Percentiles rank a stretch among this genome's conserved stretches.
Conservation (phyloP, 1,140 invertebrate species). For the Agrilus planipennis region DNA sequence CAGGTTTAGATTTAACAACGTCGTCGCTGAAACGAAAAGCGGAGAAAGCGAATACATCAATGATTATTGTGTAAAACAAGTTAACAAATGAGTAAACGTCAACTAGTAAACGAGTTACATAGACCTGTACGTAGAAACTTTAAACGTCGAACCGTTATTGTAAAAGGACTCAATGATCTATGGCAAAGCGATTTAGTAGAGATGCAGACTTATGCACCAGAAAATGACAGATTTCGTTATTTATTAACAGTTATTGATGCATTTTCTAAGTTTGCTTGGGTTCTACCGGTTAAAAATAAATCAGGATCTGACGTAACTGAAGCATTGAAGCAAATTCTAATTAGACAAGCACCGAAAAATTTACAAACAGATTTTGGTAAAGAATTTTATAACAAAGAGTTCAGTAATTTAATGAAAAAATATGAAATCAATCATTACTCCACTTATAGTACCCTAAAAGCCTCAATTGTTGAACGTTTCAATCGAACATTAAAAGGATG, state of each 20-base stretch:
- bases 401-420: conserved; percentile 10
- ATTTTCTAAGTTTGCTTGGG: conserved; percentile 28
- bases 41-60: no score
- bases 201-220: conserved; percentile 10
- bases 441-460: conserved; percentile 14
- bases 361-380: conserved; percentile 27
- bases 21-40: no score
- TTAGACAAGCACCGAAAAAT: conserved; percentile 13
- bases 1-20: no score
- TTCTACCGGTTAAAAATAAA: conserved; percentile 25
- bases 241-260: conserved; percentile 27
- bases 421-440: conserved; percentile 16
- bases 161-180: conserved; percentile 23
- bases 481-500: conserved; percentile 26
- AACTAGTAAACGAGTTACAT: conserved; percentile 29
- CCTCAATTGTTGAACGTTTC: conserved; percentile 15
- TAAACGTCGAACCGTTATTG: conserved; percentile 24
- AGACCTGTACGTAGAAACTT: conserved; percentile 30
- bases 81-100: no score
- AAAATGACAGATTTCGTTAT: conserved; percentile 23
- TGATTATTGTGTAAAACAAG: no score
- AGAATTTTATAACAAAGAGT: conserved; percentile 19
- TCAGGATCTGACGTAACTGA: neutral
- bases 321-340: conserved; percentile 3
- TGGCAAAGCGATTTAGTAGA: conserved; percentile 21